A percentile compares a stretch with the other conserved stretches of the same genome.
phyloP scores from a whole-genome alignment of 2,888 invertebrate species.

The Panorpa germanica region DNA sequence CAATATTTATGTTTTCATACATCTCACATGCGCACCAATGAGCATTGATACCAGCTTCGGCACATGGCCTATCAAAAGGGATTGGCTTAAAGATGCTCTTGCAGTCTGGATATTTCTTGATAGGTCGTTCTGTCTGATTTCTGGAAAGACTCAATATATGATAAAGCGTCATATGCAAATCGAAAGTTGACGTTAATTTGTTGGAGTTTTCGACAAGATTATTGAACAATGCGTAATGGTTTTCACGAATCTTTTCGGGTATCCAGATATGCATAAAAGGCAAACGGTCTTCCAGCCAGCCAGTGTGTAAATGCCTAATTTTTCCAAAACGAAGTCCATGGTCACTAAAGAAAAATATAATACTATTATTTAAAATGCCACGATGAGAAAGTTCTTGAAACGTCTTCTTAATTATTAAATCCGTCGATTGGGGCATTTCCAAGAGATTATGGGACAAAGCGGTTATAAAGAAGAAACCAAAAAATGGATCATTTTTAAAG shows the following conservation, averaged over 20 bases:
- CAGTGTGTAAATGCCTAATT: constrained; percentile 43
- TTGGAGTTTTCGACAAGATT: too few relatives aligned
- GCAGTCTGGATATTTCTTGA: constrained; percentile 42
- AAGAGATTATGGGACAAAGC: constrained; percentile 53
- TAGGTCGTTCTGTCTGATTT: constrained; percentile 19
- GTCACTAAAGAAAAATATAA: constrained; percentile 57
- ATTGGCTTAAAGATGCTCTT: constrained; percentile 40
- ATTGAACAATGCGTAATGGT: too few relatives aligned
- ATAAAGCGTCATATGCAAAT: constrained; percentile 50
- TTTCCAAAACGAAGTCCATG: constrained; percentile 63
- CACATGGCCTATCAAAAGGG: constrained; percentile 40
- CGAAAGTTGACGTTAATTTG: constrained; percentile 53
- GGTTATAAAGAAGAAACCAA: constrained; percentile 65
- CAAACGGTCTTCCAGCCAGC: constrained; percentile 60
- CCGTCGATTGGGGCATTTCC: constrained; percentile 46
- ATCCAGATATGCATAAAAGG: constrained; percentile 52
- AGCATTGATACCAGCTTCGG: constrained; percentile 41
- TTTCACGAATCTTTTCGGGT: too few relatives aligned
- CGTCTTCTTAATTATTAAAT: constrained; percentile 36
- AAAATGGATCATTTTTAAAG: constrained; percentile 39
- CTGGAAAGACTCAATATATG: constrained; percentile 36
- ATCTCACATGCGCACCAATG: constrained; percentile 65
- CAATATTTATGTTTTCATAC: constrained; percentile 26
- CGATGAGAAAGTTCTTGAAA: constrained; percentile 35
- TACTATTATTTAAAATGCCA: constrained; percentile 39